Evolutionary conservation across 2,113 vertebrate species (phyloP), one percentile per base, ranked within the genome.

Genomic region (Hepsetus odoe): DNA sequence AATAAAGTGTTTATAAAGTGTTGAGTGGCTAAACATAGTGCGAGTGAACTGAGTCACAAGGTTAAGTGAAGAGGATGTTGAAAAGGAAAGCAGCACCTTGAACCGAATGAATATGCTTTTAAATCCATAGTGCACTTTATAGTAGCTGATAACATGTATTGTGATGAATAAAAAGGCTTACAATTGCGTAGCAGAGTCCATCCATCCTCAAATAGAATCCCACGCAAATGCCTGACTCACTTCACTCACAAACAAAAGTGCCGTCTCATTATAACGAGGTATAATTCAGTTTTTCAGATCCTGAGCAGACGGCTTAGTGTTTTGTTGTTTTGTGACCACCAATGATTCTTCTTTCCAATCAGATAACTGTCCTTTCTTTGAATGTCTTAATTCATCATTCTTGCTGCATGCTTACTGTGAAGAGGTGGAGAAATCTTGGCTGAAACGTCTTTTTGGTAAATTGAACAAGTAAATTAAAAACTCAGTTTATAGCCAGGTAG

Each of bases 181-280:
- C 32, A 38, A 11, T 16, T 65, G 61, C 61, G n/a, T 32, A 33
- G 59, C 18, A 20, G 14, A 61, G 58, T 32, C 26, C 14, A 0
- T 61, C 24, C 13, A 0, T 62, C 16, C 59, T 1, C 32, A 35
- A 33, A 32, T 18, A 14, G 58, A 56, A 32, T 61, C 30, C 30
- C 30, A 33, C 59, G 35, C 28, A 33, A 32, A 64, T n/a, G 28
- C 35, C 32, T 33, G 59, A 64, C 30, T 64, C 53, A 55, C 22
- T 55, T 18, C 53, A 3, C 53, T 55, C 32, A 64, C 30, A 64
- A 33, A 64, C 59, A 20, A 64, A 35, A 33, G 59, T 33, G 30
- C 28, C 18, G 24, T 55, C 35, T 64, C 7, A 64, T 64, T 64
- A 64, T 64, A 64, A 64, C 20, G 33, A 64, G 51, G n/a, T 55